Conservation (phyloP, 2,888 invertebrate species). For the Acanthacorydalis orientalis region DNA sequence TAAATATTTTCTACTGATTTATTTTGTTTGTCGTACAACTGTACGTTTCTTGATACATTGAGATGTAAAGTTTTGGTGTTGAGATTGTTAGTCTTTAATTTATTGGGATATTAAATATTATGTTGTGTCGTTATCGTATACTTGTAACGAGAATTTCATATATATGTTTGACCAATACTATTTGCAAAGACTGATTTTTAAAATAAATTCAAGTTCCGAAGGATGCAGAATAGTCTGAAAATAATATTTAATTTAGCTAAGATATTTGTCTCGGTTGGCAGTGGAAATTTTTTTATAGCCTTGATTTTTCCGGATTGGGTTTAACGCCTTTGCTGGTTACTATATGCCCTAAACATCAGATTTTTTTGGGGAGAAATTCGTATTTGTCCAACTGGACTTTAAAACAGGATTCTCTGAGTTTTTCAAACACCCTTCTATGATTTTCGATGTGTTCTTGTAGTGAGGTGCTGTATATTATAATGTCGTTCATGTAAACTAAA, state of each 20-base stretch:
- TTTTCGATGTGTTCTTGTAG: conserved; percentile 15
- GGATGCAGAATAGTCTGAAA: not conserved
- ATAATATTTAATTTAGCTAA: not conserved
- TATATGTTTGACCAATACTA: not conserved
- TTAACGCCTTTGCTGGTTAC: conserved; percentile 17
- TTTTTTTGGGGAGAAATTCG: conserved; percentile 14
- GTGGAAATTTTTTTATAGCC: conserved; percentile 12
- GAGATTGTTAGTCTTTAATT: not conserved
- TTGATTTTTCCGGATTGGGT: conserved; percentile 18
- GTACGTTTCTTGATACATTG: not conserved
- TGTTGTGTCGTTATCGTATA: conserved; percentile 1
- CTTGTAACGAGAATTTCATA: not conserved
- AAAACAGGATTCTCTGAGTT: conserved; percentile 11
- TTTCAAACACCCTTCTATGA: conserved; percentile 12
- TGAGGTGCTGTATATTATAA: conserved; percentile 14
- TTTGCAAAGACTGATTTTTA: not conserved
- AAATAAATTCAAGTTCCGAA: not conserved
- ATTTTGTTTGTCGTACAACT: not conserved
- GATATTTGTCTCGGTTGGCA: conserved; percentile 7
- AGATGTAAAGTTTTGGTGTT: not conserved
- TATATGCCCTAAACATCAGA: conserved; percentile 18
- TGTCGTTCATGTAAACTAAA: conserved; percentile 17
- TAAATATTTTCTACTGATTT: not conserved
- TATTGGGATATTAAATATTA: not conserved
- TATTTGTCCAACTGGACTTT: conserved; percentile 15